Percentiles rank a stretch among this genome's conserved stretches.
These are phyloP conservation scores for Zaprionus africanus DNA, from an alignment of 1,140 invertebrate species.

Conservation along the genomic window DNA sequence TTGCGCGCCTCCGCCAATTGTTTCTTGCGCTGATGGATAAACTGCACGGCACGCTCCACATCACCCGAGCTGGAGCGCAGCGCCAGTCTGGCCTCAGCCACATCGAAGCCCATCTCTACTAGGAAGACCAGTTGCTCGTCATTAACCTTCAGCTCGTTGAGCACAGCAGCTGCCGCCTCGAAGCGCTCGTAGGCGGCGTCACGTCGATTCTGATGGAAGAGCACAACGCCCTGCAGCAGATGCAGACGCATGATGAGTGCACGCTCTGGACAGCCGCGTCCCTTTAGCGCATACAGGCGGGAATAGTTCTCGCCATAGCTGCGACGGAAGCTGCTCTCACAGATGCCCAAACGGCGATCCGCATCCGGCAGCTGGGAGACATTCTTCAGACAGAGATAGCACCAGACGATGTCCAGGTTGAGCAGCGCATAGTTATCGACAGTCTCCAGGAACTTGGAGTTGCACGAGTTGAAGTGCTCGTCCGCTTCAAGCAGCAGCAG, in stretches of 20 bases:
- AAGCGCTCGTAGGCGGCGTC: conserved; percentile 87
- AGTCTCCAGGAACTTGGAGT: conserved; percentile 87
- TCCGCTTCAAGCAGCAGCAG: conserved; percentile 91
- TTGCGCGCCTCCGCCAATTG: conserved; percentile 85
- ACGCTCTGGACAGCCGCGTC: conserved; percentile 87
- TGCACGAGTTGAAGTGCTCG: conserved; percentile 89
- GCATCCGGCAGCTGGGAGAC: conserved; percentile 90
- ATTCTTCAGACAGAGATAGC: conserved; percentile 90
- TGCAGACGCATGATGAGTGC: conserved; percentile 91
- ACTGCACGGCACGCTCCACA: conserved; percentile 87
- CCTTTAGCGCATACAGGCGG: conserved; percentile 89
- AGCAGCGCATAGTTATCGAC: conserved; percentile 93
- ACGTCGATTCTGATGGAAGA: conserved; percentile 89
- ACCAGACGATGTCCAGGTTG: conserved; percentile 94
- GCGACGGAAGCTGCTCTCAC: conserved; percentile 88
- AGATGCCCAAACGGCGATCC: conserved; percentile 87
- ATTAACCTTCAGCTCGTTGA: conserved; percentile 87
- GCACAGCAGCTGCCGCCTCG: conserved; percentile 86
- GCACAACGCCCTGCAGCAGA: conserved; percentile 90
- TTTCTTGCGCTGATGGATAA: conserved; percentile 86
- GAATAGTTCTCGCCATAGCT: conserved; percentile 90
- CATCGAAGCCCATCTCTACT: conserved; percentile 87
- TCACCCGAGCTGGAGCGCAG: conserved; percentile 87
- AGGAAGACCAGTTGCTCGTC: conserved; percentile 85
- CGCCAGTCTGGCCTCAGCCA: conserved; percentile 87